phyloP scores from a whole-genome alignment of 2,797 vertebrate species.

The Neosilurus mollespiculum region DNA sequence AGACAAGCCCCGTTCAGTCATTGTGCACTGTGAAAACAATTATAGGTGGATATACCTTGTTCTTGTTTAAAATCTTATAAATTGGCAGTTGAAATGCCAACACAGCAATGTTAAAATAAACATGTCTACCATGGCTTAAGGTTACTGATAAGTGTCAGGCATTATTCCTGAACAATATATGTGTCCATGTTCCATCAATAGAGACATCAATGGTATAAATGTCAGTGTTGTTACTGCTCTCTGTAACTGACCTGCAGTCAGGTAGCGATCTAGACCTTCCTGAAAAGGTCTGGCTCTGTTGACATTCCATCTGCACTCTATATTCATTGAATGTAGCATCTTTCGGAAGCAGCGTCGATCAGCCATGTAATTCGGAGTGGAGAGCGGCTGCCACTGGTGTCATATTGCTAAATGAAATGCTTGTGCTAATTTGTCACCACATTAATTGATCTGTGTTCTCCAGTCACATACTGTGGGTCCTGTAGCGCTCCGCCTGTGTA shows the following conservation, averaged over 20 bases:
- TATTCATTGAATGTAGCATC: slow-evolving; percentile 55
- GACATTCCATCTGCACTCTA: slow-evolving; percentile 40
- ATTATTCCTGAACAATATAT: neutral
- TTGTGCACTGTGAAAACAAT: slow-evolving; percentile 22
- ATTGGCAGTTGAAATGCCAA: neutral
- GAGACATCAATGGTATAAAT: neutral
- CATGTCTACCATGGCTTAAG: slow-evolving; percentile 3
- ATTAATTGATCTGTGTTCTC: slow-evolving; percentile 63
- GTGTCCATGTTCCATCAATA: slow-evolving; percentile 3
- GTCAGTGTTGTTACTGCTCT: slow-evolving; percentile 4
- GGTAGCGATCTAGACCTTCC: neutral
- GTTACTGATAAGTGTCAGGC: neutral
- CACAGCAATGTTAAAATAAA: neutral
- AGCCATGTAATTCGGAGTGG: slow-evolving; percentile 57
- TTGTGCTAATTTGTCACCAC: slow-evolving; percentile 63
- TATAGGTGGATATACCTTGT: too few species aligned
- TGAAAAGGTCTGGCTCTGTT: slow-evolving; percentile 30
- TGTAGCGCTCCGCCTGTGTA: slow-evolving; percentile 49
- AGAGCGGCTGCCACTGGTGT: slow-evolving; percentile 54
- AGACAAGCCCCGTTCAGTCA: slow-evolving; percentile 21
- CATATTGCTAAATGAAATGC: slow-evolving; percentile 66
- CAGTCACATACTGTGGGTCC: slow-evolving; percentile 52
- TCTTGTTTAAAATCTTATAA: neutral
- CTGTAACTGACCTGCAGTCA: slow-evolving; percentile 1
- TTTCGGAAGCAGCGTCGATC: slow-evolving; percentile 57